Percentiles rank a stretch among this genome's conserved stretches.
Evolutionary conservation across 2,888 invertebrate genomes (phyloP).

Genomic region (Digitonthophagus gazella): DNA sequence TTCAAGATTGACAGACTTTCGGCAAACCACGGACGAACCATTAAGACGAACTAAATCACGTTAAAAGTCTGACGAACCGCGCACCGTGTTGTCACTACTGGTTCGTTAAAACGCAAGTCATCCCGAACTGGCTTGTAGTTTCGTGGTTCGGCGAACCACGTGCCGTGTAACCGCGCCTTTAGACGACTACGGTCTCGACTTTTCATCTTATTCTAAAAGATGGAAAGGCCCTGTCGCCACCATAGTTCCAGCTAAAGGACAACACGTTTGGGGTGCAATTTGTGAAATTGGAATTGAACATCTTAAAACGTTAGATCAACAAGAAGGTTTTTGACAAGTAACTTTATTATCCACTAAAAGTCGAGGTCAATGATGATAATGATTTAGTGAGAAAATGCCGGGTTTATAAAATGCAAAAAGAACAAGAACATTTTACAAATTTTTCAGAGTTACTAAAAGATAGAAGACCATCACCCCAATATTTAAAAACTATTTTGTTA

Average conservation of each 20-base stretch:
- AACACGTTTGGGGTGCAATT: slow-evolving; percentile 72
- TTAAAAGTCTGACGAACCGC: too few relatives aligned
- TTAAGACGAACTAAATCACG: too few relatives aligned
- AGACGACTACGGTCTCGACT: too few relatives aligned
- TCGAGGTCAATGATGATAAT: slow-evolving; percentile 59
- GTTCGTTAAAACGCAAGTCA: too few relatives aligned
- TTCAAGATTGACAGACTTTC: too few relatives aligned
- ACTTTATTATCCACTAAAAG: slow-evolving; percentile 65
- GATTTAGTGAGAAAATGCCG: slow-evolving; percentile 59
- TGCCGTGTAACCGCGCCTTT: too few relatives aligned
- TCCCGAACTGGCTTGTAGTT: too few relatives aligned
- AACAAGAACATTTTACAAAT: slow-evolving; percentile 54
- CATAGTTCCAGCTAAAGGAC: slow-evolving; percentile 63
- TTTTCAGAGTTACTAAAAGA: slow-evolving; percentile 56
- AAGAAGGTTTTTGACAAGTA: slow-evolving; percentile 72
- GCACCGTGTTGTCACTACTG: too few relatives aligned
- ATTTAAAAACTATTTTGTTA: slow-evolving; percentile 66
- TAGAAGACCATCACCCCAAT: slow-evolving; percentile 74
- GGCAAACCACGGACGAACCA: too few relatives aligned
- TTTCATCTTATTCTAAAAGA: slow-evolving; percentile 60
- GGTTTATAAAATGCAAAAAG: slow-evolving; percentile 68
- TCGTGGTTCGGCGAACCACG: too few relatives aligned
- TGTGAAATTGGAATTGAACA: slow-evolving; percentile 70
- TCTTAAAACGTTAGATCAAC: slow-evolving; percentile 65
- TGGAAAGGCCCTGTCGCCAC: slow-evolving; percentile 86